phyloP scores from a whole-genome alignment of 2,888 invertebrate species.

The Melipona bicolor region DNA sequence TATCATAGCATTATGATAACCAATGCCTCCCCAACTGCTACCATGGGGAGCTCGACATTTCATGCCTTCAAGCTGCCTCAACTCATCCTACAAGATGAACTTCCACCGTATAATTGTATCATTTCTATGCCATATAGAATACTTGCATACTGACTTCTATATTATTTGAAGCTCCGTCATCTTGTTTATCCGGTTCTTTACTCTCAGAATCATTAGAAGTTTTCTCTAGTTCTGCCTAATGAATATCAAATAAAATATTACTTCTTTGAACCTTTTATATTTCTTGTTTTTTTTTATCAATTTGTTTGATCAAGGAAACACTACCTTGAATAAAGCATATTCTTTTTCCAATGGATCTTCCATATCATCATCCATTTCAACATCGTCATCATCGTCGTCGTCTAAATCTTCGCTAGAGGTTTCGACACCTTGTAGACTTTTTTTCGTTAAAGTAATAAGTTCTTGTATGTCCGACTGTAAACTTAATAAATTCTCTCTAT shows the following conservation, averaged over 20 bases:
- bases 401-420: slow-evolving; percentile 74
- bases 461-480: slow-evolving; percentile 88
- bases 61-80: slow-evolving; percentile 90
- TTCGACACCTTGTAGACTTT: slow-evolving; percentile 84
- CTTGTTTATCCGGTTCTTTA: slow-evolving; percentile 67
- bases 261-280: background rate
- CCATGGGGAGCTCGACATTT: slow-evolving; percentile 94
- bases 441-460: slow-evolving; percentile 89
- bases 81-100: slow-evolving; percentile 86
- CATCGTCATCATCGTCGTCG: slow-evolving; percentile 65
- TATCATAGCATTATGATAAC: slow-evolving; percentile 95
- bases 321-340: slow-evolving; percentile 89
- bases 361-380: slow-evolving; percentile 55
- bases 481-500: slow-evolving; percentile 86
- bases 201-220: slow-evolving; percentile 76
- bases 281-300: background rate
- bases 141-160: slow-evolving; percentile 82
- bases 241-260: slow-evolving; percentile 5
- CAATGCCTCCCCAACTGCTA: slow-evolving; percentile 91
- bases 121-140: slow-evolving; percentile 83
- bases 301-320: background rate
- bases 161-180: slow-evolving; percentile 74
- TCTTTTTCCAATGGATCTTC: slow-evolving; percentile 85
- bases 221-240: slow-evolving; percentile 86
- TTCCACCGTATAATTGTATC: slow-evolving; percentile 84